Conservation (phyloP, 2,888 invertebrate species). For the Cheilosia grossa region DNA sequence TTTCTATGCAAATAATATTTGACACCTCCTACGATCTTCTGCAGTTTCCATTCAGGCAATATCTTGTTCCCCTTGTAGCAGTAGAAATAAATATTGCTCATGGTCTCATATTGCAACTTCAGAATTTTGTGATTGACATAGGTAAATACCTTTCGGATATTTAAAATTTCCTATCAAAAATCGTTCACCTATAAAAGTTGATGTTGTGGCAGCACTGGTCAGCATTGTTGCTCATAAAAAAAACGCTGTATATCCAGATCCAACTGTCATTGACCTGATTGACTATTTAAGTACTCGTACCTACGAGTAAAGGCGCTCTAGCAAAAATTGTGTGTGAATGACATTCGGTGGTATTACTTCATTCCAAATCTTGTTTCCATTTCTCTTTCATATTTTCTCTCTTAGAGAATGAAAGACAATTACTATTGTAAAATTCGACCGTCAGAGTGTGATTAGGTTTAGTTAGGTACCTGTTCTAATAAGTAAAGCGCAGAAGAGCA, state of each 20-base stretch:
- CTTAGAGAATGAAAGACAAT: conserved; percentile 4
- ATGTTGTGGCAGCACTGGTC: too few species aligned
- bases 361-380: conserved; percentile 18
- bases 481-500: neutral
- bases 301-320: conserved; percentile 16
- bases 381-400: conserved; percentile 6
- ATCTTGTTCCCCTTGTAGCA: too few species aligned
- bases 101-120: too few species aligned
- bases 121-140: too few species aligned
- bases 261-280: conserved; percentile 75
- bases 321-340: conserved; percentile 23
- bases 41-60: too few species aligned
- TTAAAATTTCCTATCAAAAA: too few species aligned
- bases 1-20: too few species aligned
- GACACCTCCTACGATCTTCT: too few species aligned
- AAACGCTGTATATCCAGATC: conserved; percentile 9
- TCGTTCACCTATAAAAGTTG: too few species aligned
- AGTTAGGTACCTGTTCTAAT: neutral
- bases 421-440: conserved; percentile 3
- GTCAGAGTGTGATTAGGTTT: neutral
- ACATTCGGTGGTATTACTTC: conserved; percentile 23
- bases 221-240: conserved; percentile 10
- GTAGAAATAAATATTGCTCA: too few species aligned
- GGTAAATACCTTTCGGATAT: too few species aligned
- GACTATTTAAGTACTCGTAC: conserved; percentile 40